Percentiles rank a stretch among this genome's conserved stretches.
Evolutionary conservation across 35 echinoderm and acorn worm species (phyloP).

Genomic region (Anneissia japonica): DNA sequence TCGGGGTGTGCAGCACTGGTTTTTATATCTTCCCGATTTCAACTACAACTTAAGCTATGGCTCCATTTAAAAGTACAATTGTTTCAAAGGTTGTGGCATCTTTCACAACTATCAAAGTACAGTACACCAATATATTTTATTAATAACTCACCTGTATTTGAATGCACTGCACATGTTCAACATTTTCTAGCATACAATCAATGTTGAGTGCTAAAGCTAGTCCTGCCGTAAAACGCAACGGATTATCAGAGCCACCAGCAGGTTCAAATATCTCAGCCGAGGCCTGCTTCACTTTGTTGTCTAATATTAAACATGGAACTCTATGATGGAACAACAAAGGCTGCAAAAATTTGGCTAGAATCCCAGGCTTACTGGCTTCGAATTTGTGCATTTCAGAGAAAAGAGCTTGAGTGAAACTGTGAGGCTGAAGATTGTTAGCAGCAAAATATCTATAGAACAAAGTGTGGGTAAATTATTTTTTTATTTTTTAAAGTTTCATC

Average conservation of each 20-base stretch:
- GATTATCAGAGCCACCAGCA: constrained; percentile 82
- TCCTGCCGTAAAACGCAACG: constrained; percentile 75
- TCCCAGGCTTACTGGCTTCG: constrained; percentile 64
- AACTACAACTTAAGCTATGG: too few species aligned
- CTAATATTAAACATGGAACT: constrained; percentile 51
- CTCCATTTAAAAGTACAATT: too few species aligned
- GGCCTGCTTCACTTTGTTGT: constrained; percentile 63
- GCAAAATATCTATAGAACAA: constrained; percentile 47
- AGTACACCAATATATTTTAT: too few species aligned
- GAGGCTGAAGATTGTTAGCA: constrained; percentile 28
- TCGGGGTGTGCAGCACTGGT: too few species aligned
- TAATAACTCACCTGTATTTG: constrained; percentile 45
- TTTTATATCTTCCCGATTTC: too few species aligned
- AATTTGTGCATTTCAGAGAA: constrained; percentile 95
- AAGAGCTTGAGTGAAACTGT: constrained; percentile 71
- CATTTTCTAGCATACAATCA: constrained; percentile 68
- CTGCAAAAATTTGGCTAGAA: constrained; percentile 86
- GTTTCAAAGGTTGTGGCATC: too few species aligned
- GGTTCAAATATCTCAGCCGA: constrained; percentile 63
- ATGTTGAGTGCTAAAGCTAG: constrained; percentile 51
- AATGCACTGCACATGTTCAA: constrained; percentile 65
- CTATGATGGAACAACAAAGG: constrained; percentile 70
- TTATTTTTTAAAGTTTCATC: too few species aligned
- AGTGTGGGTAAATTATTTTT: too few species aligned
- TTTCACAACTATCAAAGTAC: too few species aligned